phyloP scores from a whole-genome alignment of 2,113 vertebrate genomes.

The Origma solitaria region DNA sequence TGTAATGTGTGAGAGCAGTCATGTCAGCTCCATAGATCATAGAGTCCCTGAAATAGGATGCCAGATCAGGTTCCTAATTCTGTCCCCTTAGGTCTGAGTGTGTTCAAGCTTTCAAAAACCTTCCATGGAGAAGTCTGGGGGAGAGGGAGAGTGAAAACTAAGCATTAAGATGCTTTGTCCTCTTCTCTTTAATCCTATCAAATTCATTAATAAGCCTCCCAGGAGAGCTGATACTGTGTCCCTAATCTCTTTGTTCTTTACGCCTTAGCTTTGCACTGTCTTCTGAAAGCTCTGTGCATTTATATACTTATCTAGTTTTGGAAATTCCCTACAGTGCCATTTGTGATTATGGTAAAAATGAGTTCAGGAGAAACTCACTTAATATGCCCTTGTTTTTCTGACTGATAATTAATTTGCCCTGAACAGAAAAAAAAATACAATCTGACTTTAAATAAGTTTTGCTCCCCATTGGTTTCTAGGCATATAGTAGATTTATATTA shows the following conservation, averaged over 20 bases:
- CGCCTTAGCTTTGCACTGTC: not conserved
- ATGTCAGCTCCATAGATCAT: not conserved
- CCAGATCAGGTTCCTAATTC: not conserved
- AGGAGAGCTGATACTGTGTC: not conserved
- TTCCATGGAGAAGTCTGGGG: not conserved
- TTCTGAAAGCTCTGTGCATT: not conserved
- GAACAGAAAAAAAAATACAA: not conserved
- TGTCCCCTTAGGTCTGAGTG: not conserved
- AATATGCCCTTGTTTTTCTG: not conserved
- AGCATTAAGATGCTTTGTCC: not conserved
- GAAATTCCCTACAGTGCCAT: not conserved
- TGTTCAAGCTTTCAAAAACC: not conserved
- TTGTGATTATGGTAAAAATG: rapidly evolving
- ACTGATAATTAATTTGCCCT: not conserved
- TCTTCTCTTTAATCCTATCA: not conserved
- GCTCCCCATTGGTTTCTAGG: not conserved
- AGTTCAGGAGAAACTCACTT: not conserved
- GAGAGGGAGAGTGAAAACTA: not conserved
- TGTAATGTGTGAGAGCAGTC: not conserved
- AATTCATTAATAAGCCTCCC: not conserved
- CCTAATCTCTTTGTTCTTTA: not conserved
- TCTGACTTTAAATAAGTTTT: not conserved
- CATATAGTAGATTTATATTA: not conserved
- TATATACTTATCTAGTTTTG: not conserved
- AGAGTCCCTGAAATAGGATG: not conserved